phyloP scores from a whole-genome alignment of 2,797 vertebrate genomes.

The Rhinatrema bivittatum region DNA sequence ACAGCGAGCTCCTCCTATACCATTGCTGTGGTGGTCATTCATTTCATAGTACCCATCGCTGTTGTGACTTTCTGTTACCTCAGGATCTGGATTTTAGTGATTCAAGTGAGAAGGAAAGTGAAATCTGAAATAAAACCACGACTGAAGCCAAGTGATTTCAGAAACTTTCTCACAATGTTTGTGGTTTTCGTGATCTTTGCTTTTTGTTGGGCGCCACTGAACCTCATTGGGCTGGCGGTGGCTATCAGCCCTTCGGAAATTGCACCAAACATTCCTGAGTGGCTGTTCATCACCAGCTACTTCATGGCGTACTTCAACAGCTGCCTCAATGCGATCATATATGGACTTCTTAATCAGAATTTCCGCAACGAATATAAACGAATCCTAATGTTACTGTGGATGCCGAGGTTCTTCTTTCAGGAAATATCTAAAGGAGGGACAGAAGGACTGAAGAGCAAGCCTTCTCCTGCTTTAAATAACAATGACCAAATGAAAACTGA shows the following conservation, averaged over 20 bases:
- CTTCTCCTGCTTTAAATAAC: slow-evolving; percentile 71
- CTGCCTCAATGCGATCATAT: slow-evolving; percentile 82
- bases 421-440: slow-evolving; percentile 66
- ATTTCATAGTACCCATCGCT: slow-evolving; percentile 73
- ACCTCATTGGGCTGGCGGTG: slow-evolving; percentile 73
- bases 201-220: slow-evolving; percentile 78
- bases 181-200: slow-evolving; percentile 80
- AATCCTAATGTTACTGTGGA: slow-evolving; percentile 69
- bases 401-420: slow-evolving; percentile 63
- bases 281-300: slow-evolving; percentile 77
- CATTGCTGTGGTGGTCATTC: slow-evolving; percentile 63
- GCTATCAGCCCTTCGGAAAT: slow-evolving; percentile 61
- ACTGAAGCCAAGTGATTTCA: slow-evolving; percentile 61
- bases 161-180: slow-evolving; percentile 82
- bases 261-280: slow-evolving; percentile 67
- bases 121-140: slow-evolving; percentile 59
- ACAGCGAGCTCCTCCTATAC: slow-evolving; percentile 71
- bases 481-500: slow-evolving; percentile 66
- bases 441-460: slow-evolving; percentile 65
- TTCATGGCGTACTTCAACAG: slow-evolving; percentile 88
- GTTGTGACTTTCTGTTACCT: slow-evolving; percentile 81
- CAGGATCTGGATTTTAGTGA: slow-evolving; percentile 75
- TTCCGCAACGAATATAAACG: slow-evolving; percentile 76
- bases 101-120: slow-evolving; percentile 68
- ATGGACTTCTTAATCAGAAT: slow-evolving; percentile 82